These are phyloP conservation scores for Microtus ochrogaster DNA, from an alignment of 2,113 vertebrate species.

Conservation along the genomic window DNA sequence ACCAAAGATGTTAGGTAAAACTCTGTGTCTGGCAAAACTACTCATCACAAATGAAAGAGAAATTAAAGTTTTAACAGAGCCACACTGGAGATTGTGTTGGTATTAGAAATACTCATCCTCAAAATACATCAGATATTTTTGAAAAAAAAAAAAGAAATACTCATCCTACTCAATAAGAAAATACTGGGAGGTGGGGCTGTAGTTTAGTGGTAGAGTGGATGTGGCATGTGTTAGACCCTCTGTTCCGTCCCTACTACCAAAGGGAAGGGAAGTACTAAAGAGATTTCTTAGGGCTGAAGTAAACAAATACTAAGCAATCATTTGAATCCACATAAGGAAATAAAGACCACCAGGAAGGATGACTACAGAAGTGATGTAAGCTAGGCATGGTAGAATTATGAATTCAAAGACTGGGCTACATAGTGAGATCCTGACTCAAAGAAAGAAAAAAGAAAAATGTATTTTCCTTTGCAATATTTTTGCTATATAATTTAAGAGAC, in stretches of 20 bases:
- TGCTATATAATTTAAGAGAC: conserved; percentile 39
- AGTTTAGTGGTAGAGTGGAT: neutral
- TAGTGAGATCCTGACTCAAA: neutral
- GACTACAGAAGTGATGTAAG: neutral
- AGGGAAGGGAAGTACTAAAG: neutral
- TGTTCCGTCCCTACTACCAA: neutral
- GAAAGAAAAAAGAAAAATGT: neutral
- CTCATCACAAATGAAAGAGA: conserved; percentile 35
- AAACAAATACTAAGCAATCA: neutral
- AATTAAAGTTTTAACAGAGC: conserved; percentile 5
- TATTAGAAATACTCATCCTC: conserved; percentile 27
- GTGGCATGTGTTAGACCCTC: neutral
- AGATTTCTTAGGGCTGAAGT: conserved; percentile 1
- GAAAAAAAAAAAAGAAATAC: too few relatives aligned
- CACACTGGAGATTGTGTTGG: conserved; percentile 11
- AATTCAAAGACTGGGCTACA: neutral
- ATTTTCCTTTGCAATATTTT: conserved; percentile 37
- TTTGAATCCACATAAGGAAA: conserved; percentile 32
- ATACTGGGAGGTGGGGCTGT: neutral
- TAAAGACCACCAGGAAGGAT: neutral
- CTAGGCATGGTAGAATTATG: neutral
- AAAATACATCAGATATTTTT: too few relatives aligned
- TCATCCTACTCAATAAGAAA: neutral
- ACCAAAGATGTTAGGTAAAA: neutral
- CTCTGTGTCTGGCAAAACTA: conserved; percentile 2